Evolutionary conservation across 2,888 invertebrate species (phyloP), one percentile per base, ranked within the genome.

Genomic region (Drosophila barbarae): DNA sequence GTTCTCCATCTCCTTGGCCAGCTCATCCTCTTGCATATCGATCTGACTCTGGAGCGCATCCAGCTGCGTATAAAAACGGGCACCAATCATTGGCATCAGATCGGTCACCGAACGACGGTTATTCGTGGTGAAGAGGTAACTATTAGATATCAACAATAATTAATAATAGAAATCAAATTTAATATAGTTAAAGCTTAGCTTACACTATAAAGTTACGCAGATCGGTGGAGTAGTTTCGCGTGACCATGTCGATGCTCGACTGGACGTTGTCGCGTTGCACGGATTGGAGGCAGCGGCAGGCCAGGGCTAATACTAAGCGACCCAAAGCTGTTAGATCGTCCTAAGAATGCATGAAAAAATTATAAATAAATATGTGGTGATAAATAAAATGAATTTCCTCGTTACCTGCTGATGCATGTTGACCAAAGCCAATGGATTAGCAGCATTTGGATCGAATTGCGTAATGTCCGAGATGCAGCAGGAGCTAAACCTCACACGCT

Each of bases 51-150:
- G 95, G 63, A 96, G 92, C 7, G 95, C 94, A 90, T 99, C 98
- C 87, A 98, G 91, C 91, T 99, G 98, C 1, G 95, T 96, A 90
- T 98, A 99, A 90, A 98, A 99, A 63, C 98, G 92, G 44, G 98
- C 98, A 44, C 96, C 99, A 81, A 99, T 98, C 98, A 99, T 98
- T 30, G 99, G 98, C 99, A 99, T 99, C 84, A 99, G 93, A 90
- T 99, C 98, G 72, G 96, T 96, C 67, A 99, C 95, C 83, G 94
- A 95, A 85, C 95, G 93, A 77, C 94, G 92, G 59, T 91, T 88
- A 78, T 92, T 91, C 46, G 91, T 88, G 65, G 92, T 91, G 84
- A 96, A 91, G 87, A 96, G 91, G 90, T 95, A 96, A 89, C 95
- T 95, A 76, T 1, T 1, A 23, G 23, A 5, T 3, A 23, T 23